Evolutionary conservation across 53 echinoderm and acorn worm species (phyloP), one percentile per base, ranked within the genome.

Genomic region (Patiria pectinifera): DNA sequence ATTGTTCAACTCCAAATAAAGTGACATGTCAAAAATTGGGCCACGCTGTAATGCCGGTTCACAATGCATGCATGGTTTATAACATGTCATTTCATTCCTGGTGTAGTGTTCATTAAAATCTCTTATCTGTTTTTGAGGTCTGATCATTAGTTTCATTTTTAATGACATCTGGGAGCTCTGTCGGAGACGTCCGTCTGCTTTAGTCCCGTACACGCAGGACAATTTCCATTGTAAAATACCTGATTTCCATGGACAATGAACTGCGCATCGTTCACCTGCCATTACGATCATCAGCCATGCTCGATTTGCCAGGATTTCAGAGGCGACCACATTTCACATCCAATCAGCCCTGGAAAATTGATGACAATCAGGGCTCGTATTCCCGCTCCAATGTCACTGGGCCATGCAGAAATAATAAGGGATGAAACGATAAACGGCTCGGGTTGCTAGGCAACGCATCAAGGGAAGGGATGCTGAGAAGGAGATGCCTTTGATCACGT

Each of bases 261-360:
- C 66, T 16, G 10, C 66, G 10, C 10, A 66, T 3, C 10, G 3
- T 66, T 14, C 66, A 66, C 15, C 12, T 66, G 3, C 0, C 19
- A 16, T 66, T 66, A 11, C 15, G 1, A 66, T 66, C 85, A 69
- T 69, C 66, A 2, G 6, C 59, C 13, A 44, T 45, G 45, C 69
- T 18, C 74, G 71, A 58, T 86, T 86, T 86, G 72, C 74, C 71
- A 10, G 16, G 74, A 86, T 72, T 85, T 74, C 86, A 86, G 86
- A 44, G 11, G 72, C 8, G 24, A 23, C 43, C 26, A 24, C 18
- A 86, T 45, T 46, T 46, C 21, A 86, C 74, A 86, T 74, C 48
- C 74, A 71, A 86, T 78, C 15, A 15, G 45, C 24, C 79, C 18
- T 4, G 22, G 45, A 72, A 45, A 45, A 21, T 66, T 49, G 21